Conservation (phyloP, 2,888 invertebrate genomes). For the Diadegma fenestrale region DNA sequence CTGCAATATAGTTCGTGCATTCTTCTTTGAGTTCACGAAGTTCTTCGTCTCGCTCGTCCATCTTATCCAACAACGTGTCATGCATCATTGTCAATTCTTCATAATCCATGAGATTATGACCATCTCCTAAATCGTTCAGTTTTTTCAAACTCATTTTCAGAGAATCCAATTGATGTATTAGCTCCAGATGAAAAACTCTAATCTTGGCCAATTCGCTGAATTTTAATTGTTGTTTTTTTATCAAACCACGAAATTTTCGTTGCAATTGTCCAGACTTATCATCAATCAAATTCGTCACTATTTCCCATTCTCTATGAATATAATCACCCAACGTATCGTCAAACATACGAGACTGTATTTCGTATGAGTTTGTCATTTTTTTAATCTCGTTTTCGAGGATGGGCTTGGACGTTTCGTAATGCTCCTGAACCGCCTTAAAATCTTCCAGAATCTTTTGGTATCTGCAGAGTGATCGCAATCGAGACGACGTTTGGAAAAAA, state of each 20-base stretch:
- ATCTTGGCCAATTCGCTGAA: slow-evolving; percentile 57
- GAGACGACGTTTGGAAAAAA: neutral
- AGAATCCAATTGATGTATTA: slow-evolving; percentile 51
- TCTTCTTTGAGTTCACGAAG: slow-evolving; percentile 59
- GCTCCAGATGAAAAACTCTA: slow-evolving; percentile 65
- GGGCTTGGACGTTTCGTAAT: slow-evolving; percentile 36
- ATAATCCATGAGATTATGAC: slow-evolving; percentile 71
- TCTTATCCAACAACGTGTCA: slow-evolving; percentile 63
- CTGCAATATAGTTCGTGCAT: slow-evolving; percentile 63
- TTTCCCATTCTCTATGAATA: slow-evolving; percentile 47
- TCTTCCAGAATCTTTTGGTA: slow-evolving; percentile 69
- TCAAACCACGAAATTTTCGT: slow-evolving; percentile 32
- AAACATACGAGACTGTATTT: slow-evolving; percentile 34
- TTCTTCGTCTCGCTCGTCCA: slow-evolving; percentile 70
- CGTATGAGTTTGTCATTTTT: slow-evolving; percentile 48
- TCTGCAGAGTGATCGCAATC: slow-evolving; percentile 43
- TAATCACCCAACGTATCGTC: slow-evolving; percentile 60
- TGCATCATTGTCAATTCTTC: slow-evolving; percentile 67
- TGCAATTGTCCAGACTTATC: slow-evolving; percentile 23
- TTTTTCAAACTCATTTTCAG: slow-evolving; percentile 41
- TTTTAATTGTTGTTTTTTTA: slow-evolving; percentile 63
- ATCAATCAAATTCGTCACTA: slow-evolving; percentile 43
- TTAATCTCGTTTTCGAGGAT: slow-evolving; percentile 31
- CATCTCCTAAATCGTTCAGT: slow-evolving; percentile 67
- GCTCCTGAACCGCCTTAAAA: slow-evolving; percentile 51